Conservation (phyloP, 1,140 invertebrate genomes). For the Drosophila sechellia region DNA sequence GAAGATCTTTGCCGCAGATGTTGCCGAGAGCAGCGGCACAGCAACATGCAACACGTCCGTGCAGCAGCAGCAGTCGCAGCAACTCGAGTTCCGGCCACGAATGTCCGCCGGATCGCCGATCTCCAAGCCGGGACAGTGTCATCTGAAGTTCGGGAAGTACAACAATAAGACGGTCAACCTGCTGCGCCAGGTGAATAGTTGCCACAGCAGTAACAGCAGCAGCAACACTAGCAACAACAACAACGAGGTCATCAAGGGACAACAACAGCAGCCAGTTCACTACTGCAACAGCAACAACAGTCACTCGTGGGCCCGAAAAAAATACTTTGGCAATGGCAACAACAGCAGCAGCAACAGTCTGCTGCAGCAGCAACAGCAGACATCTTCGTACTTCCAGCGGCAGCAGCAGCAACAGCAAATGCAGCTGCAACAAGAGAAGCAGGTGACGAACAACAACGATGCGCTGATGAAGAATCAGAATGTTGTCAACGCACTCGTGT, state of each 20-base stretch:
- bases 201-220: slow-evolving; percentile 26
- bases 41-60: slow-evolving; percentile 15
- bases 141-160: slow-evolving; percentile 64
- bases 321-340: slow-evolving; percentile 49
- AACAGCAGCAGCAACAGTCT: slow-evolving; percentile 22
- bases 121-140: slow-evolving; percentile 20
- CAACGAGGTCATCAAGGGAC: slow-evolving; percentile 30
- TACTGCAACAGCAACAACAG: slow-evolving; percentile 54
- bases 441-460: slow-evolving; percentile 58
- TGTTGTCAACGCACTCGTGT: slow-evolving; percentile 26
- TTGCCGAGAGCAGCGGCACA: slow-evolving; percentile 18
- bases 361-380: slow-evolving; percentile 43
- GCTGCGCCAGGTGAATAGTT: slow-evolving; percentile 51
- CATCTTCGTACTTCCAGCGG: slow-evolving; percentile 33
- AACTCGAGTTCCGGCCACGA: slow-evolving; percentile 44
- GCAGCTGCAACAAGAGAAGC: slow-evolving; percentile 20
- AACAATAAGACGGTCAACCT: slow-evolving; percentile 55
- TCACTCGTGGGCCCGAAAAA: slow-evolving; percentile 50
- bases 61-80: slow-evolving; percentile 31
- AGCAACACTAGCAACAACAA: slow-evolving; percentile 33
- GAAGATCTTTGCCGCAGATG: slow-evolving; percentile 67
- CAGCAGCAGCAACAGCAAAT: slow-evolving; percentile 34
- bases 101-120: slow-evolving; percentile 21
- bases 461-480: slow-evolving; percentile 63
- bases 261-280: slow-evolving; percentile 34